These are phyloP conservation scores for Cochlearius cochlearius DNA, from an alignment of 2,113 vertebrate species.

Conservation along the genomic window DNA sequence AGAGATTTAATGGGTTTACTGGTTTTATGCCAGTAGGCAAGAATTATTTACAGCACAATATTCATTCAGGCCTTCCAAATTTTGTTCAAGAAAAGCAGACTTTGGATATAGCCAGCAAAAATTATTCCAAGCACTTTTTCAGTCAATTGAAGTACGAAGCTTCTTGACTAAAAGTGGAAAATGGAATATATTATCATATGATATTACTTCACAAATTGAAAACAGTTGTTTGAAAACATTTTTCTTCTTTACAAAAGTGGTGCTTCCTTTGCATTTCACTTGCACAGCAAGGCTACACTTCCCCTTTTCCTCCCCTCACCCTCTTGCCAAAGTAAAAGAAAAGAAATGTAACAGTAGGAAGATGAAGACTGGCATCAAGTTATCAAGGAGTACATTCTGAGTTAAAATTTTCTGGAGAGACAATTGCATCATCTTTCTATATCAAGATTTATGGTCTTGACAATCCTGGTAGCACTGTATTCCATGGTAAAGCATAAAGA, in stretches of 20 bases:
- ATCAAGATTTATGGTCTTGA: background rate
- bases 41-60: background rate
- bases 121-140: background rate
- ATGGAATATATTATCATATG: background rate
- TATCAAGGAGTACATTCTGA: background rate
- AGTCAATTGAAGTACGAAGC: conserved; percentile 2
- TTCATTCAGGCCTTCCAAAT: background rate
- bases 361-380: background rate
- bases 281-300: background rate
- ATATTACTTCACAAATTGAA: background rate
- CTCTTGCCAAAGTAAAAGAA: background rate
- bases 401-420: background rate
- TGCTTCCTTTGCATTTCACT: background rate
- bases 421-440: background rate
- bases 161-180: background rate
- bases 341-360: background rate
- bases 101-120: background rate
- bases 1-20: background rate
- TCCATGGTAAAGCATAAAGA: background rate
- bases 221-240: background rate
- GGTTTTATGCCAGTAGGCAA: background rate
- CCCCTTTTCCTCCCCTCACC: background rate
- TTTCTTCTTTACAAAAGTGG: background rate
- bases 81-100: background rate
- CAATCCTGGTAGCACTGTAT: background rate